A percentile compares a stretch with the other conserved stretches of the same genome.
phyloP scores from a whole-genome alignment of 2,888 invertebrate genomes.

The Thecophora atra region DNA sequence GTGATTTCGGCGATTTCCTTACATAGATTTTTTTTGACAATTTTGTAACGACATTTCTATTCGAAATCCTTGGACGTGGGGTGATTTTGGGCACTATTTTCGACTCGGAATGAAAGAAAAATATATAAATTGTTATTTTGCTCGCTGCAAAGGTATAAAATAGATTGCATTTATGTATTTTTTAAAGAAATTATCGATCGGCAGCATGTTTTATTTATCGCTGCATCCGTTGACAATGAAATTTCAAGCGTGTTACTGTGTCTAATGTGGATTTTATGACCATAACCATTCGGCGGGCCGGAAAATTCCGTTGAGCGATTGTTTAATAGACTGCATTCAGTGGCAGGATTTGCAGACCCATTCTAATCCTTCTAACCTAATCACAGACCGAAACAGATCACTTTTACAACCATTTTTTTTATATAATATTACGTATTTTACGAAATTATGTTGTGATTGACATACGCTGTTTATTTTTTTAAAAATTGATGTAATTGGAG shows the following conservation, averaged over 20 bases:
- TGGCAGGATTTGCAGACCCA: no score
- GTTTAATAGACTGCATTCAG: background rate
- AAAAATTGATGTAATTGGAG: no score
- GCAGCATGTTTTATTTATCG: constrained; percentile 45
- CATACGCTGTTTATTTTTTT: no score
- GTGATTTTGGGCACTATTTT: constrained; percentile 11
- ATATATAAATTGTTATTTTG: constrained; percentile 7
- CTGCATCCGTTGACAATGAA: constrained; percentile 46
- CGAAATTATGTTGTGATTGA: no score
- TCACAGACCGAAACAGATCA: no score
- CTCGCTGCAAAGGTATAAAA: background rate
- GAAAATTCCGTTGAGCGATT: background rate
- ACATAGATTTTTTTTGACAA: constrained; percentile 32
- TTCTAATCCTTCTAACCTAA: no score
- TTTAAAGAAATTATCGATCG: constrained; percentile 41
- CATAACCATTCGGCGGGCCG: background rate
- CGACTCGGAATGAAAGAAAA: constrained; percentile 5
- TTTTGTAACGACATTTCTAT: constrained; percentile 39
- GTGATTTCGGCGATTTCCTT: constrained; percentile 13
- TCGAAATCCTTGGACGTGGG: constrained; percentile 15
- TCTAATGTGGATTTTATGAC: constrained; percentile 61
- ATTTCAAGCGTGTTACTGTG: constrained; percentile 56
- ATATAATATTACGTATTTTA: no score
- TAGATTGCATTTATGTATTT: constrained; percentile 14
- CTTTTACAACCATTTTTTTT: no score